Evolutionary conservation across 1,140 invertebrate species (phyloP).

Genomic region (Lordiphosa stackelbergi): DNA sequence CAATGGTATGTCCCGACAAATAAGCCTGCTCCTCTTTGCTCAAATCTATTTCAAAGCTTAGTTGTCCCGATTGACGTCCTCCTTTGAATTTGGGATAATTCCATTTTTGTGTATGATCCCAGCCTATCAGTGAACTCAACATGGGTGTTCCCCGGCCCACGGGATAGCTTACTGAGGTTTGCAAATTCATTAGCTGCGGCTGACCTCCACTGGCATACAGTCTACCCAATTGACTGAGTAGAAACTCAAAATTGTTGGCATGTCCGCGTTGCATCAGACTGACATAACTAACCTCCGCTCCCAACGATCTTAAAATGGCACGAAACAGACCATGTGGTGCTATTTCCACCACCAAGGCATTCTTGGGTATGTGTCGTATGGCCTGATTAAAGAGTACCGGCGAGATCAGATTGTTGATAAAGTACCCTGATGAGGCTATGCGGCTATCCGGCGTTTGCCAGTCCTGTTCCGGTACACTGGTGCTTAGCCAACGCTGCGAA

Average conservation of each 20-base stretch:
- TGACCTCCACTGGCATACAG: slow-evolving; percentile 88
- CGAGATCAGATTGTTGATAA: slow-evolving; percentile 96
- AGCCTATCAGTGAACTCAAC: slow-evolving; percentile 88
- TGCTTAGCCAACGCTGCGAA: slow-evolving; percentile 90
- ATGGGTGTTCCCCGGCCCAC: slow-evolving; percentile 92
- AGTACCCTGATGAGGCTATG: slow-evolving; percentile 93
- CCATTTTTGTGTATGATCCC: slow-evolving; percentile 94
- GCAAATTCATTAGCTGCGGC: slow-evolving; percentile 85
- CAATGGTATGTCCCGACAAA: slow-evolving; percentile 92
- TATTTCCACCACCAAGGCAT: slow-evolving; percentile 93
- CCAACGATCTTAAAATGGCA: slow-evolving; percentile 88
- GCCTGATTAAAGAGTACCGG: slow-evolving; percentile 91
- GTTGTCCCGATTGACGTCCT: slow-evolving; percentile 80
- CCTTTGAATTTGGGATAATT: slow-evolving; percentile 84
- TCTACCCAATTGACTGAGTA: slow-evolving; percentile 87
- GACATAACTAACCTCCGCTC: slow-evolving; percentile 82
- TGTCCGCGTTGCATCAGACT: slow-evolving; percentile 87
- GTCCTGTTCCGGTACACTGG: slow-evolving; percentile 88
- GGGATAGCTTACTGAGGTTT: slow-evolving; percentile 85
- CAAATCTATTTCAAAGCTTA: slow-evolving; percentile 87
- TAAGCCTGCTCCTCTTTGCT: slow-evolving; percentile 86
- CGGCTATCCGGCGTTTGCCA: slow-evolving; percentile 88
- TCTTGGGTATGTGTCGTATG: slow-evolving; percentile 87
- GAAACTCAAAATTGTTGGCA: slow-evolving; percentile 83
- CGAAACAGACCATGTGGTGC: slow-evolving; percentile 94